These are phyloP conservation scores for Fistularia commersonii DNA, from an alignment of 2,797 vertebrate genomes.

Conservation along the genomic window DNA sequence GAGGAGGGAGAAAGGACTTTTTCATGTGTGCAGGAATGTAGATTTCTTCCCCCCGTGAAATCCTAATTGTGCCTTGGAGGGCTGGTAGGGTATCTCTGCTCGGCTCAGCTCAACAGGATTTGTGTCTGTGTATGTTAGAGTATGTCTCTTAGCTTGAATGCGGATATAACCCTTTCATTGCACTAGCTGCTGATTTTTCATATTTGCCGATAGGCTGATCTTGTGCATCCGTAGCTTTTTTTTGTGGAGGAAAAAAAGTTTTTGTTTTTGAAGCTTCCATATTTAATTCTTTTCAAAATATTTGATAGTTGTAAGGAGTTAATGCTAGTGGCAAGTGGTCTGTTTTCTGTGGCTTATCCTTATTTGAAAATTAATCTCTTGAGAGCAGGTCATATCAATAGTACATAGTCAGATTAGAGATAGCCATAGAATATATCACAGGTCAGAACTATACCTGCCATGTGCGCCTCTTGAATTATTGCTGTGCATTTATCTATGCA, in stretches of 20 bases:
- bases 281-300: conserved; percentile 27
- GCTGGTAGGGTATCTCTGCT: conserved; percentile 80
- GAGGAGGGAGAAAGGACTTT: conserved; percentile 74
- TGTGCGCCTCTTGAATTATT: conserved; percentile 52
- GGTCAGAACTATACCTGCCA: conserved; percentile 47
- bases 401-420: conserved; percentile 31
- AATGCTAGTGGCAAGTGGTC: conserved; percentile 24
- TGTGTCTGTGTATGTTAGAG: conserved; percentile 76
- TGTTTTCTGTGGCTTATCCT: conserved; percentile 4
- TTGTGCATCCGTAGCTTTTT: conserved; percentile 65
- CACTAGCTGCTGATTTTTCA: conserved; percentile 72
- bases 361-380: conserved; percentile 36
- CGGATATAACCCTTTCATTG: conserved; percentile 81
- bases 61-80: conserved; percentile 87
- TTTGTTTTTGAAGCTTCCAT: conserved; percentile 32
- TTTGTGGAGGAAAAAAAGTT: conserved; percentile 64
- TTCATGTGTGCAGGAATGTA: conserved; percentile 83
- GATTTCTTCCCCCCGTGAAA: conserved; percentile 83
- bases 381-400: conserved; percentile 40
- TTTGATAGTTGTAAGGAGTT: conserved; percentile 28
- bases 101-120: conserved; percentile 83
- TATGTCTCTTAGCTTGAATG: conserved; percentile 76
- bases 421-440: conserved; percentile 27
- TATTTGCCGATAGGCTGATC: conserved; percentile 78
- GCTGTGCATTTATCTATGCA: conserved; percentile 69